A percentile compares a stretch with the other conserved stretches of the same genome.
phyloP scores from a whole-genome alignment of 1,140 invertebrate genomes.

The Drosophila athabasca region DNA sequence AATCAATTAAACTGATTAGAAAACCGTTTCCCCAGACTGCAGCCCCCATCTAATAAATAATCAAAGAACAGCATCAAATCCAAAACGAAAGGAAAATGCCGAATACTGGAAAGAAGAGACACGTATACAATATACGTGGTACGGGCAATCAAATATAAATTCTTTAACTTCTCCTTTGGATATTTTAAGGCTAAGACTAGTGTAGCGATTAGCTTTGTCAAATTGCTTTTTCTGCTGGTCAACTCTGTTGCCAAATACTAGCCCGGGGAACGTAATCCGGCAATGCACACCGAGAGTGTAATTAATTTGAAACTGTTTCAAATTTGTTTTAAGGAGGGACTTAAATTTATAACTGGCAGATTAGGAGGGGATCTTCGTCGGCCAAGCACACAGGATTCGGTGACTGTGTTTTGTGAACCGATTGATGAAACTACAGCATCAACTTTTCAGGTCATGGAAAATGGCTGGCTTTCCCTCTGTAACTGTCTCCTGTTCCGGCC shows the following conservation, averaged over 20 bases:
- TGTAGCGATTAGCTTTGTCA: conserved; percentile 54
- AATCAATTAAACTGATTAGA: conserved; percentile 66
- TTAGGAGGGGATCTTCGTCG: conserved; percentile 41
- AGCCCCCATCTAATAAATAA: conserved; percentile 25
- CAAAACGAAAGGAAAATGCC: conserved; percentile 6
- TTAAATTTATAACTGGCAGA: conserved; percentile 62
- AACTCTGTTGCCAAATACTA: conserved; percentile 49
- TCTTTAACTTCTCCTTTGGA: conserved; percentile 46
- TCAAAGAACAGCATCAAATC: conserved; percentile 7
- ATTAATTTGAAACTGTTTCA: conserved; percentile 62
- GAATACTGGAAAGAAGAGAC: conserved; percentile 5
- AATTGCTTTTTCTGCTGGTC: not conserved
- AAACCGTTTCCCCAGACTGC: conserved; percentile 21
- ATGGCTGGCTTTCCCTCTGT: not conserved
- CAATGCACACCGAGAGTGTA: conserved; percentile 49
- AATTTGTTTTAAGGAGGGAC: conserved; percentile 23
- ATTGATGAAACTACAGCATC: conserved; percentile 15
- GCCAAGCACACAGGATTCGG: conserved; percentile 7
- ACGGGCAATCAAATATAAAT: conserved; percentile 44
- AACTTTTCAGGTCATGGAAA: conserved; percentile 1
- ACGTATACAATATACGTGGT: not conserved
- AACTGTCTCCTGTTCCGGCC: conserved; percentile 3
- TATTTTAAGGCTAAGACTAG: conserved; percentile 29
- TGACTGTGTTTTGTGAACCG: conserved; percentile 10
- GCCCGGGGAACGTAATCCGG: conserved; percentile 25